These are phyloP conservation scores for Harpalus rubripes DNA, from an alignment of 2,888 invertebrate species.

Conservation along the genomic window DNA sequence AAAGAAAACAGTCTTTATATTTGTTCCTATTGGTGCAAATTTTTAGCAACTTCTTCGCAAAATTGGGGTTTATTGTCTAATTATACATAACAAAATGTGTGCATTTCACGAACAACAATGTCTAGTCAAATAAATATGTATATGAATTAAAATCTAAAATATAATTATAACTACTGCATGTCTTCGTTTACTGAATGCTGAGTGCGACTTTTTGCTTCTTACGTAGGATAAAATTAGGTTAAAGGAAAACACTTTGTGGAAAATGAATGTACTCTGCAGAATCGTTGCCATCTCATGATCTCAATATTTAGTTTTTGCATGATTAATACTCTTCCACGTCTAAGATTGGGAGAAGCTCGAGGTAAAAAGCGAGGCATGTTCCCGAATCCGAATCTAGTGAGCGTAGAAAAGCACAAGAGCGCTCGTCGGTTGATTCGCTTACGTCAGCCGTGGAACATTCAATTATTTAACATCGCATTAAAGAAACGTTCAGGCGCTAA, in stretches of 20 bases:
- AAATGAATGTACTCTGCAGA: neutral
- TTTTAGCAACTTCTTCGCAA: no score
- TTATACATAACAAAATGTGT: no score
- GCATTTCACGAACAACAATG: no score
- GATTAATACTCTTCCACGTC: neutral
- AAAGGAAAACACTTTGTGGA: neutral
- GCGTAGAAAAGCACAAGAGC: slow-evolving; percentile 41
- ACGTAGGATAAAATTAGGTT: neutral
- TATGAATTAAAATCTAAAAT: no score
- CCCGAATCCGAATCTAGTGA: slow-evolving; percentile 23
- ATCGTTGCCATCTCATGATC: neutral
- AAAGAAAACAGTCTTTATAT: no score
- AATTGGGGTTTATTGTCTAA: no score
- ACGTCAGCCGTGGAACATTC: slow-evolving; percentile 41
- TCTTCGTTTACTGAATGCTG: no score
- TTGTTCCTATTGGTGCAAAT: no score
- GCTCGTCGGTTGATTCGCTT: slow-evolving; percentile 39
- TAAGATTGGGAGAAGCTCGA: neutral
- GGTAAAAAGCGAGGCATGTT: neutral
- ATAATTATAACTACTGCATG: no score
- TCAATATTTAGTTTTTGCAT: slow-evolving; percentile 3
- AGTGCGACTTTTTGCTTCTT: neutral
- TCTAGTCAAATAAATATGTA: no score
- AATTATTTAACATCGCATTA: slow-evolving; percentile 60
- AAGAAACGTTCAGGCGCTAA: slow-evolving; percentile 55